Percentiles rank a stretch among this genome's conserved stretches.
phyloP scores from a whole-genome alignment of 2,113 vertebrate species.

The Urocolius indicus region DNA sequence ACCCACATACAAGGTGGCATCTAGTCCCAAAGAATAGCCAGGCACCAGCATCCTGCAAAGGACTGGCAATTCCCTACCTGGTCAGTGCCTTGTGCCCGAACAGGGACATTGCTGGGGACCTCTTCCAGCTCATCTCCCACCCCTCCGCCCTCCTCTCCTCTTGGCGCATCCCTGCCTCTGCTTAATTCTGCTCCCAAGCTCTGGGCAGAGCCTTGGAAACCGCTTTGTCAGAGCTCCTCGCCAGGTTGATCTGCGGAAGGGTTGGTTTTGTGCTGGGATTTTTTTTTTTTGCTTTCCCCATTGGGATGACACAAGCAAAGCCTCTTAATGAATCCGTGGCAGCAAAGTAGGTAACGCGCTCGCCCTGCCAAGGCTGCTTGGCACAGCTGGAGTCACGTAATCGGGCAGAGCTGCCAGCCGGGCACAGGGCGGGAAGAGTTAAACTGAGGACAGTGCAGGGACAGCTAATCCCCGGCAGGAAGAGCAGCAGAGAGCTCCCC shows the following conservation, averaged over 20 bases:
- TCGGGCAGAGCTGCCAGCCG: slow-evolving; percentile 19
- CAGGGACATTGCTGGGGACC: not conserved
- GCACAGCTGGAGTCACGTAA: slow-evolving; percentile 71
- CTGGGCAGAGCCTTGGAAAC: slow-evolving; percentile 18
- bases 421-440: slow-evolving; percentile 47
- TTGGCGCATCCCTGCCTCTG: not conserved
- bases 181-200: not conserved
- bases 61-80: not conserved
- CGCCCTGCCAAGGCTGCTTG: slow-evolving; percentile 69
- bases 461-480: slow-evolving; percentile 47
- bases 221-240: slow-evolving; percentile 42
- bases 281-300: not conserved
- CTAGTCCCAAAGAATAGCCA: not conserved
- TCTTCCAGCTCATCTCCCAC: not conserved
- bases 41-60: not conserved
- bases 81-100: accelerated
- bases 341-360: slow-evolving; percentile 64
- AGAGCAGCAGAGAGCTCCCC: slow-evolving; percentile 21
- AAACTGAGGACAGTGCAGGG: slow-evolving; percentile 52
- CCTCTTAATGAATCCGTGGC: slow-evolving; percentile 75
- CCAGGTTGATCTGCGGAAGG: slow-evolving; percentile 37
- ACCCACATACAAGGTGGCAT: not conserved
- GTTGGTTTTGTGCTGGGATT: not conserved
- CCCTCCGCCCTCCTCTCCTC: not conserved
- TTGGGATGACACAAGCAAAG: slow-evolving; percentile 73